A percentile compares a stretch with the other conserved stretches of the same genome.
phyloP scores from a whole-genome alignment of 2,888 invertebrate genomes.

The Agriopis aurantiaria region DNA sequence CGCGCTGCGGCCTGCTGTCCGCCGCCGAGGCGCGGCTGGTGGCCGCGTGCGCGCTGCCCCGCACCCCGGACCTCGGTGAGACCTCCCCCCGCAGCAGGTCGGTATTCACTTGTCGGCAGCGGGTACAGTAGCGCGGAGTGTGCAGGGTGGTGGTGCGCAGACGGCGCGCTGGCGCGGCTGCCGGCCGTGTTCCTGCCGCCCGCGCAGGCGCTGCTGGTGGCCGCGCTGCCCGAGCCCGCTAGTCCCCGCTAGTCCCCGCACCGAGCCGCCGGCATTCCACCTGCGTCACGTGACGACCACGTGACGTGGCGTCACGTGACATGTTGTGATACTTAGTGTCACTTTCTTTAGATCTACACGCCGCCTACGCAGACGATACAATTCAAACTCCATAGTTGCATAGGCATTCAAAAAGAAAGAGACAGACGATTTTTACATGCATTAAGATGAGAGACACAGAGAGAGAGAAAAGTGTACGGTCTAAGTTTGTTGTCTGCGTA shows the following conservation, averaged over 20 bases:
- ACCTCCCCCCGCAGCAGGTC: neutral
- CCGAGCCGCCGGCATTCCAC: neutral
- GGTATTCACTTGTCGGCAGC: too few species aligned
- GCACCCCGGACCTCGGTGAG: conserved; percentile 30
- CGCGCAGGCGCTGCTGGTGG: conserved; percentile 63
- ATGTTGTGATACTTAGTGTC: neutral
- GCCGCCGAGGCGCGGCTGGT: conserved; percentile 55
- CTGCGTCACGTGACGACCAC: neutral
- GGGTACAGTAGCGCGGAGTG: too few species aligned
- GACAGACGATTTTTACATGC: neutral
- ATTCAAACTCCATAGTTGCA: too few species aligned
- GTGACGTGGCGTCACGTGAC: neutral
- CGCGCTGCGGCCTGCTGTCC: conserved; percentile 57
- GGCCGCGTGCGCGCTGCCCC: conserved; percentile 49
- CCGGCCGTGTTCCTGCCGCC: conserved; percentile 62
- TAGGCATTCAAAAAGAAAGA: neutral
- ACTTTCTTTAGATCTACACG: neutral
- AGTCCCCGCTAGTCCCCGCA: conserved; percentile 15
- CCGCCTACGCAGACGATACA: neutral
- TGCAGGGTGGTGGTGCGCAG: conserved; percentile 45
- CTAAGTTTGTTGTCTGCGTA: neutral
- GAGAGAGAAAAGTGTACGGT: neutral
- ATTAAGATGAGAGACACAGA: too few species aligned
- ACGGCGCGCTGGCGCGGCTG: conserved; percentile 56
- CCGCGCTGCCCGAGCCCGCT: conserved; percentile 49